Evolutionary conservation across 2,113 vertebrate species (phyloP).

Genomic region (Pachypanchax playfairii): DNA sequence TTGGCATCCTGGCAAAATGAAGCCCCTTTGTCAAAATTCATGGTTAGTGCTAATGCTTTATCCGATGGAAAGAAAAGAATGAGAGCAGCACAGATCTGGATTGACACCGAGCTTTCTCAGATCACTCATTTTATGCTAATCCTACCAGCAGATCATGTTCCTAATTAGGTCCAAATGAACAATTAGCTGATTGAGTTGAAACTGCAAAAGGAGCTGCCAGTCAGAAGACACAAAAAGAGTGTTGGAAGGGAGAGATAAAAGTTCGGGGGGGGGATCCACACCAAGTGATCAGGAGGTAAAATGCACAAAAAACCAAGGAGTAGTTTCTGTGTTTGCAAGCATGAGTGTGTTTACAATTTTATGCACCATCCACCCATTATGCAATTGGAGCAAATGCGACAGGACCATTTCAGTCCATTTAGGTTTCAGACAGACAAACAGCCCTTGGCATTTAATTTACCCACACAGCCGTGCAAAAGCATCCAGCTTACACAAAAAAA

Average conservation of each 20-base stretch:
- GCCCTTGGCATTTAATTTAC: slow-evolving; percentile 55
- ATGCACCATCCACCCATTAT: slow-evolving; percentile 23
- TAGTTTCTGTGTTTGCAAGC: not conserved
- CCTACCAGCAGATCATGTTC: slow-evolving; percentile 41
- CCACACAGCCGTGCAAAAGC: slow-evolving; percentile 27
- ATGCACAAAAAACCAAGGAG: not conserved
- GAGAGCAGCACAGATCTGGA: slow-evolving; percentile 37
- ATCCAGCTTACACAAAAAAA: slow-evolving; percentile 9
- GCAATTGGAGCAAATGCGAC: slow-evolving; percentile 36
- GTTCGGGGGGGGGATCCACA: no score
- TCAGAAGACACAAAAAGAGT: slow-evolving; percentile 40
- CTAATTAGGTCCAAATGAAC: slow-evolving; percentile 70
- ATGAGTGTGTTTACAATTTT: slow-evolving; percentile 2
- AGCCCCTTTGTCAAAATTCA: slow-evolving; percentile 48
- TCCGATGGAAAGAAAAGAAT: slow-evolving; percentile 41
- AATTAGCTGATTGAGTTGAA: slow-evolving; percentile 69
- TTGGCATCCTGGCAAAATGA: slow-evolving; percentile 30
- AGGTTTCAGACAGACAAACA: slow-evolving; percentile 52
- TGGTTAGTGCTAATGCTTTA: slow-evolving; percentile 53
- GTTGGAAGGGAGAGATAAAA: slow-evolving; percentile 3
- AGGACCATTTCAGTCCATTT: slow-evolving; percentile 55
- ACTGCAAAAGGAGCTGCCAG: slow-evolving; percentile 54
- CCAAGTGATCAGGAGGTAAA: no score
- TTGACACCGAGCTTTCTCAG: slow-evolving; percentile 38
- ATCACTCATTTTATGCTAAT: slow-evolving; percentile 69